Conservation (phyloP, 2,797 vertebrate species). For the Tinamus major region DNA sequence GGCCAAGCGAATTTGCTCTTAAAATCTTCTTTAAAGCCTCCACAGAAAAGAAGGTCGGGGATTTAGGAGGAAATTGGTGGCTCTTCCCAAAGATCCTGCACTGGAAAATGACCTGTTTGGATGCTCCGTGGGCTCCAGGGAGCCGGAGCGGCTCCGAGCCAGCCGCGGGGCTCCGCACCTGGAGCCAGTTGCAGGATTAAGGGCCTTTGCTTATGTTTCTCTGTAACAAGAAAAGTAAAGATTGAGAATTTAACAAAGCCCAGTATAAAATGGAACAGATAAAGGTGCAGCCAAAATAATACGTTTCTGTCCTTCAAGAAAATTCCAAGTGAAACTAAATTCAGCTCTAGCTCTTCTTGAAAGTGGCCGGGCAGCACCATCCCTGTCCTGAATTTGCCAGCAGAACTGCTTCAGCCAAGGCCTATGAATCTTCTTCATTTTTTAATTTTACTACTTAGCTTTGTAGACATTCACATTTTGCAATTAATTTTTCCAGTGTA, state of each 20-base stretch:
- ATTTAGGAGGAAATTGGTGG: not conserved
- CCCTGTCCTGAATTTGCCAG: not conserved
- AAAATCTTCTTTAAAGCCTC: not conserved
- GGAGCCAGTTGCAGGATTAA: not conserved
- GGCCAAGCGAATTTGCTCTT: not conserved
- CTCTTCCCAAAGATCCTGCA: not conserved
- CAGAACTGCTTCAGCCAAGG: not conserved
- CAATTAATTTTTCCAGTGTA: slow-evolving; percentile 49
- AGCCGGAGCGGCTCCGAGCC: not conserved
- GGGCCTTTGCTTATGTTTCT: not conserved
- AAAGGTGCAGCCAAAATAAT: not conserved
- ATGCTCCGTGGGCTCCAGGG: not conserved
- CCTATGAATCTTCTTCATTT: not conserved
- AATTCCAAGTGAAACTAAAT: not conserved
- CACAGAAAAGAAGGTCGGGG: not conserved
- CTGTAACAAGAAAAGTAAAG: not conserved
- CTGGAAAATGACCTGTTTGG: not conserved
- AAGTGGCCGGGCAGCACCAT: not conserved
- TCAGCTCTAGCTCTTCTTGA: not conserved
- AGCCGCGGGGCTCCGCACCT: not conserved
- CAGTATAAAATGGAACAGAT: not conserved
- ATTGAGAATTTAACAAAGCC: not conserved
- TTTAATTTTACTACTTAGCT: not conserved
- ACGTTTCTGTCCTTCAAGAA: not conserved
- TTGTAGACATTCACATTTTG: not conserved